These are phyloP conservation scores for Moxostoma hubbsi DNA, from an alignment of 2,797 vertebrate species.

Conservation along the genomic window DNA sequence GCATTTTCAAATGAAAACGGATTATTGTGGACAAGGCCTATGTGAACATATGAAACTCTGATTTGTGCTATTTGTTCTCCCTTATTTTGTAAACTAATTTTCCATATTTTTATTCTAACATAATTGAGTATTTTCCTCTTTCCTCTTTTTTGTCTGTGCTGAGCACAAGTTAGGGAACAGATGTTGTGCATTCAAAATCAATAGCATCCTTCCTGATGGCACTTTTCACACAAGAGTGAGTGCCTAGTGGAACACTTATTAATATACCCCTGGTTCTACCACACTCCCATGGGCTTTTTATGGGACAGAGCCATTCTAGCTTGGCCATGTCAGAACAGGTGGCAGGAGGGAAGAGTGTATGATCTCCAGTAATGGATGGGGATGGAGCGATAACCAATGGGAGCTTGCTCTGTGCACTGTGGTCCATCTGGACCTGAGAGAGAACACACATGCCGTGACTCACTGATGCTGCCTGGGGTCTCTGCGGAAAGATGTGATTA, in stretches of 20 bases:
- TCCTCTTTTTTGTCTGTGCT: not conserved
- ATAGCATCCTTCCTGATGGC: slow-evolving; percentile 43
- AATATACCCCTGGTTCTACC: slow-evolving; percentile 47
- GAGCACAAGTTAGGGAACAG: slow-evolving; percentile 39
- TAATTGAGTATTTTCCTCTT: slow-evolving; percentile 2
- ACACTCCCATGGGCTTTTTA: slow-evolving; percentile 36
- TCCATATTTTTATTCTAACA: slow-evolving; percentile 18
- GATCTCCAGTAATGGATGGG: slow-evolving; percentile 59
- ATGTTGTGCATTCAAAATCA: slow-evolving; percentile 45
- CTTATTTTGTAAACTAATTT: not conserved
- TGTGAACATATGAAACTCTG: not conserved
- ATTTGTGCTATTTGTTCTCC: not conserved
- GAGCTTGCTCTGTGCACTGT: slow-evolving; percentile 28
- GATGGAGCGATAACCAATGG: slow-evolving; percentile 47
- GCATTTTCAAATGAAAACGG: too few species aligned
- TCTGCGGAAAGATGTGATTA: slow-evolving; percentile 54
- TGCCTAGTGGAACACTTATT: slow-evolving; percentile 45
- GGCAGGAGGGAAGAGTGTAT: slow-evolving; percentile 50
- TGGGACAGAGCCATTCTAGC: slow-evolving; percentile 45
- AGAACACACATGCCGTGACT: slow-evolving; percentile 56
- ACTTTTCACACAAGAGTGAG: slow-evolving; percentile 55
- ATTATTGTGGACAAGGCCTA: too few species aligned
- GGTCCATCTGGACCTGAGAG: slow-evolving; percentile 56
- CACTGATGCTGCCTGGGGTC: slow-evolving; percentile 54
- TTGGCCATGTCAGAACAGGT: slow-evolving; percentile 53